These are phyloP conservation scores for Neodon shergylaensis DNA, from an alignment of 2,113 vertebrate species.

Conservation along the genomic window DNA sequence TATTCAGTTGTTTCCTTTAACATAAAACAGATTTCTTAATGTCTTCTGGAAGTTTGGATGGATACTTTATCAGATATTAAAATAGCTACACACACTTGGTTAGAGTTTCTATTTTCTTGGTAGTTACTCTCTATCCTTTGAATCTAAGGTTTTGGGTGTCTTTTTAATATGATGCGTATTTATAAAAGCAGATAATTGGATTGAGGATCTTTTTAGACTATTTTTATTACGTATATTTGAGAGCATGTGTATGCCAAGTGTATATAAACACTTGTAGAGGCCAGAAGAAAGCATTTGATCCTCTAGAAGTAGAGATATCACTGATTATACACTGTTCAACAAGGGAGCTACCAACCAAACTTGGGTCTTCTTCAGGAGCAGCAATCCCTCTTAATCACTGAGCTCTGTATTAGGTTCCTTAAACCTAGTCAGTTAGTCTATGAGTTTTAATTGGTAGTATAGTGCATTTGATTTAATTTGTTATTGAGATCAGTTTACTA, in stretches of 20 bases:
- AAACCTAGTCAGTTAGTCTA: background rate
- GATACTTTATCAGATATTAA: background rate
- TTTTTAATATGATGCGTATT: background rate
- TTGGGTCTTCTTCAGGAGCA: background rate
- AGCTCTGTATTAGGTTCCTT: background rate
- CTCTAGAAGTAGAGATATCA: background rate
- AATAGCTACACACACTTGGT: background rate
- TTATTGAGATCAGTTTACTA: background rate
- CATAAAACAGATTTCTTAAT: background rate
- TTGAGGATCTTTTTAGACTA: background rate
- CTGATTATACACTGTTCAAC: background rate
- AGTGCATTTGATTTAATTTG: background rate
- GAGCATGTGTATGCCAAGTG: background rate
- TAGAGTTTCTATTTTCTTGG: background rate
- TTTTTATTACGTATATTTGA: background rate
- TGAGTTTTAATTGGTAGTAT: background rate
- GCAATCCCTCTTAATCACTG: background rate
- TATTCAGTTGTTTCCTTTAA: background rate
- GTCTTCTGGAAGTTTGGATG: background rate
- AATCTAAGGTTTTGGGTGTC: background rate
- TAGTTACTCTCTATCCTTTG: background rate
- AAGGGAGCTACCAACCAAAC: background rate
- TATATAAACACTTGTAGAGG: too few relatives aligned
- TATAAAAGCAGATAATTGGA: background rate
- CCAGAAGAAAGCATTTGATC: background rate